phyloP scores from a whole-genome alignment of 2,797 vertebrate genomes.

The Gallinago stenura region DNA sequence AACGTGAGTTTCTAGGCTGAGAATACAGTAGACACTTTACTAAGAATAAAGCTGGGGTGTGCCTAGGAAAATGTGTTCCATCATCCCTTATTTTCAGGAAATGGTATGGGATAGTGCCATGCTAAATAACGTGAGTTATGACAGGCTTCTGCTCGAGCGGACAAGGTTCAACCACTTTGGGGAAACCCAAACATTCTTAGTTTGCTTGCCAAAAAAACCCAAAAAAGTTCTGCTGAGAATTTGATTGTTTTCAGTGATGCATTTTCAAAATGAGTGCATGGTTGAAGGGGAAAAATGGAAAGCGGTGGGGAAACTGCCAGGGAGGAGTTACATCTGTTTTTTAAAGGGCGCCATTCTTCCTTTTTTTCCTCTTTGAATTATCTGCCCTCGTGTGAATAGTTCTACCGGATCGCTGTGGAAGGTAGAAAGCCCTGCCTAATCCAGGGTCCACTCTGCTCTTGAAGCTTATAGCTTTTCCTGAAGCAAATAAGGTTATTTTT shows the following conservation, averaged over 20 bases:
- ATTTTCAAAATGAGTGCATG: slow-evolving; percentile 5
- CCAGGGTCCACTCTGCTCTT: background rate
- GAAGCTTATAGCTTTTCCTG: slow-evolving; percentile 17
- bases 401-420: background rate
- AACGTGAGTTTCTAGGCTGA: background rate
- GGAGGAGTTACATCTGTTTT: background rate
- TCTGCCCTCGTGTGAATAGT: background rate
- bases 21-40: background rate
- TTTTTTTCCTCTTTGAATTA: background rate
- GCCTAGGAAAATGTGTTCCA: background rate
- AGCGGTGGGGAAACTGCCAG: background rate
- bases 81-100: slow-evolving; percentile 16
- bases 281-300: background rate
- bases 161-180: background rate
- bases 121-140: background rate
- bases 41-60: background rate
- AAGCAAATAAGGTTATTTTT: slow-evolving; percentile 15
- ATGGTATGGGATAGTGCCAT: background rate
- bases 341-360: background rate
- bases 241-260: background rate
- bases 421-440: background rate
- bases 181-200: background rate
- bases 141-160: fast-evolving
- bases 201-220: background rate
- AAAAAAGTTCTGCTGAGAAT: background rate